Evolutionary conservation across 2,888 invertebrate genomes (phyloP), one percentile per base, ranked within the genome.

Genomic region (Ganaspis brasiliensis): DNA sequence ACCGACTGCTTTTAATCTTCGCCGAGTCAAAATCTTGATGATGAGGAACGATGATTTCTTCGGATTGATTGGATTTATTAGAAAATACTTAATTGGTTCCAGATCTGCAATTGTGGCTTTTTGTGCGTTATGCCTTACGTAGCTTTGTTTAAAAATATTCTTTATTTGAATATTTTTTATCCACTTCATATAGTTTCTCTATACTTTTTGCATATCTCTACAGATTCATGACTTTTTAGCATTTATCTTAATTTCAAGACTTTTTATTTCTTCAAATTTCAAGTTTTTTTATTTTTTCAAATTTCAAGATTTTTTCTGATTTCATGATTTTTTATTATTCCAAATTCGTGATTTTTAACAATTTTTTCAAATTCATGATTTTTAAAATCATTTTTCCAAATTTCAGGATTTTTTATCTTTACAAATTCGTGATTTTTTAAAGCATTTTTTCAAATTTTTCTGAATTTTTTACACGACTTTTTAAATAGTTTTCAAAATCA

Each of bases 101-200:
- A 67, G 67, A 8, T 19, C 19, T 67, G 63, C n/a, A 12, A 40
- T 8, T 67, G 45, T 67, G 45, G 56, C 24, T 56, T 21, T 56
- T 56, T 56, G n/a, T 49, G 67, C 45, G 24, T 67, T 67, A 61
- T 61, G 61, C 61, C 37, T 61, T 61, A 55, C 19, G 55, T 40
- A 2, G 40, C 40, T 40, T n/a, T 9, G 10, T 40, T 40, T 40
- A 40, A 40, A 40, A 40, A 21, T 5, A 14, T 37, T 35, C 12
- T 61, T 4, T 35, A 37, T 37, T 9, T 19, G 12, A 19, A 45
- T 63, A 14, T 21, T 63, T 5, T 63, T n/a, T 45, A 21, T n/a
- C n/a, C n/a, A n/a, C n/a, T n/a, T n/a, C n/a, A n/a, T 56, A 26
- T 14, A 24, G 1, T 56, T 56, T 14, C 14, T 55, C 19, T 55